These are phyloP conservation scores for Eciton burchellii DNA, from an alignment of 1,140 invertebrate species.

Conservation along the genomic window DNA sequence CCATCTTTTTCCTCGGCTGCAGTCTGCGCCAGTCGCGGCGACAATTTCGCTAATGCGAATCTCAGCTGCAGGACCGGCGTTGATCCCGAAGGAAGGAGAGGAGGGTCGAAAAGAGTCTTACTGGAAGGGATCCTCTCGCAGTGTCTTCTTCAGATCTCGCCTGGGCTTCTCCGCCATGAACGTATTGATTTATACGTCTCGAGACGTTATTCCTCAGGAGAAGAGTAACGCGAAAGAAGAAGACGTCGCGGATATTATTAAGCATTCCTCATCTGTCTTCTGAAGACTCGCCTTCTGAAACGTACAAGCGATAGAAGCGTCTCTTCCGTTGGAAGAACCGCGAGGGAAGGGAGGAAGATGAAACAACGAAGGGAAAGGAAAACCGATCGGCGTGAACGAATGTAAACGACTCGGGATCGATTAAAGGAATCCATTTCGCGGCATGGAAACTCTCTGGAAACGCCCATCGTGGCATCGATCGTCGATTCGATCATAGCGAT, in stretches of 20 bases:
- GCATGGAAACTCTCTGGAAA: not conserved
- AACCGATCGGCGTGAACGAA: not conserved
- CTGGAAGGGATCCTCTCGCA: slow-evolving; percentile 11
- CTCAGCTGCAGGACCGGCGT: slow-evolving; percentile 65
- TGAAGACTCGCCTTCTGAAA: no score
- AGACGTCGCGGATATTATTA: slow-evolving; percentile 62
- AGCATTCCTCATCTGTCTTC: slow-evolving; percentile 58
- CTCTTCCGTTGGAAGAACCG: no score
- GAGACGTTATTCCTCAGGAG: slow-evolving; percentile 24
- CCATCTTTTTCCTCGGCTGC: slow-evolving; percentile 30
- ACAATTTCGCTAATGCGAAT: slow-evolving; percentile 75
- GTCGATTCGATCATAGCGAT: not conserved
- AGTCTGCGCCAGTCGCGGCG: slow-evolving; percentile 60
- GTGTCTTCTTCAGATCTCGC: slow-evolving; percentile 13
- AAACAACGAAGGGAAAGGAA: not conserved
- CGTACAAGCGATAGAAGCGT: no score
- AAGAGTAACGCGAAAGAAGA: slow-evolving; percentile 64
- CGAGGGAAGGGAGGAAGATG: not conserved
- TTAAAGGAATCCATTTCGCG: not conserved
- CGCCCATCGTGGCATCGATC: not conserved
- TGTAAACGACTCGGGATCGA: not conserved
- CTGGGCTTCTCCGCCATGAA: slow-evolving; percentile 33
- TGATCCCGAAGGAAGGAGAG: slow-evolving; percentile 59
- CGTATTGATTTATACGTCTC: slow-evolving; percentile 73
- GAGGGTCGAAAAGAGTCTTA: slow-evolving; percentile 24